phyloP scores from a whole-genome alignment of 2,888 invertebrate species.

The Xestia ashworthii region DNA sequence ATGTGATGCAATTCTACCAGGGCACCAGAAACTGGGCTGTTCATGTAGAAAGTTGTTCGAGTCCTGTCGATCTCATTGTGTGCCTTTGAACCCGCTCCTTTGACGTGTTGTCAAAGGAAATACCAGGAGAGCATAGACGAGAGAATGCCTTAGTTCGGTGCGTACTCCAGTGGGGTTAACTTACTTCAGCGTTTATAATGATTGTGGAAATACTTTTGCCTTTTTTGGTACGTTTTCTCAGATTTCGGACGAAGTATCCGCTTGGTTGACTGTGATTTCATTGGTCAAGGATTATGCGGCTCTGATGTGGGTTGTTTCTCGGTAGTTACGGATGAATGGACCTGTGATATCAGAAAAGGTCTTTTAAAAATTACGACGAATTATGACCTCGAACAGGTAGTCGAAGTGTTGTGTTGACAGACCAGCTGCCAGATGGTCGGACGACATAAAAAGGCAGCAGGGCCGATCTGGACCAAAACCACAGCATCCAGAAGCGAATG shows the following conservation, averaged over 20 bases:
- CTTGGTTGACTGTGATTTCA: constrained; percentile 18
- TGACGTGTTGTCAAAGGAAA: constrained; percentile 63
- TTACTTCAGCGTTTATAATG: constrained; percentile 50
- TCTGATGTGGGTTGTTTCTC: neutral
- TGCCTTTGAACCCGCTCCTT: constrained; percentile 62
- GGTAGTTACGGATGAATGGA: neutral
- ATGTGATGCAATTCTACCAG: constrained; percentile 44
- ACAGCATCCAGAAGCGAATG: too few species aligned
- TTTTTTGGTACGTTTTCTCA: constrained; percentile 16
- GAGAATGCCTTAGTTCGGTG: constrained; percentile 59
- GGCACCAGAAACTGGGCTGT: constrained; percentile 33
- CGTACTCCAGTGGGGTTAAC: constrained; percentile 47
- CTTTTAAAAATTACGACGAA: neutral
- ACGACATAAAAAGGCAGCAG: too few species aligned
- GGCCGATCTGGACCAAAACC: too few species aligned
- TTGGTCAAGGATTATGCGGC: constrained; percentile 27
- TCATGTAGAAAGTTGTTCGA: constrained; percentile 59
- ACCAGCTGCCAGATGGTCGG: too few species aligned
- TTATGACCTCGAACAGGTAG: neutral
- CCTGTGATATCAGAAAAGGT: neutral
- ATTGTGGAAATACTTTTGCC: constrained; percentile 42
- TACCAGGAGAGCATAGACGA: constrained; percentile 57
- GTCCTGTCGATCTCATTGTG: constrained; percentile 60
- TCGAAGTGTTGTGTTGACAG: too few species aligned
- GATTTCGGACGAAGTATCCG: constrained; percentile 2